phyloP scores from a whole-genome alignment of 2,113 vertebrate genomes.

The Rhipidura dahli region DNA sequence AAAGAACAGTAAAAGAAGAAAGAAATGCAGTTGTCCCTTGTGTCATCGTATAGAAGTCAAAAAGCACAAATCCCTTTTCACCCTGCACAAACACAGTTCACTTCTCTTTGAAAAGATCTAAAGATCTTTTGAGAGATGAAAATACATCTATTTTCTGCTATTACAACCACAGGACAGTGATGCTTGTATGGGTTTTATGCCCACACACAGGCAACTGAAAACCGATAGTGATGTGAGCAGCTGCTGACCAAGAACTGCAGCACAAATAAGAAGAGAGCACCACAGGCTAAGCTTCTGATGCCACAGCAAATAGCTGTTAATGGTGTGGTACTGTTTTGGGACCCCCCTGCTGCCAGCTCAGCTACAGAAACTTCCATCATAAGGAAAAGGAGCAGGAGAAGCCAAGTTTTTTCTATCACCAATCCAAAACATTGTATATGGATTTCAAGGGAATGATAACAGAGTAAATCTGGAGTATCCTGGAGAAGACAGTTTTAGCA shows the following conservation, averaged over 20 bases:
- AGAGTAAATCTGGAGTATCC: background rate
- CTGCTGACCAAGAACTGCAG: background rate
- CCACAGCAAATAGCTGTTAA: background rate
- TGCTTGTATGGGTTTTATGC: conserved; percentile 2
- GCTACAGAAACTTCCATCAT: background rate
- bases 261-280: background rate
- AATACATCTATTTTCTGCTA: conserved; percentile 43
- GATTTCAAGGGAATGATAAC: background rate
- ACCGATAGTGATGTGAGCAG: background rate
- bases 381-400: background rate
- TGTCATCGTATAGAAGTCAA: conserved; percentile 34
- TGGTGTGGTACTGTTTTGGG: background rate
- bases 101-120: conserved; percentile 27
- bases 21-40: conserved; percentile 12
- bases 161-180: background rate
- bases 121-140: conserved; percentile 48
- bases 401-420: background rate
- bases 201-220: conserved; percentile 12
- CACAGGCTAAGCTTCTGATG: background rate
- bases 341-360: background rate
- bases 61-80: conserved; percentile 45
- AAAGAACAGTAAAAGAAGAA: conserved; percentile 6
- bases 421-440: background rate
- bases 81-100: conserved; percentile 42
- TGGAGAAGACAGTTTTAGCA: background rate